Base-by-base conservation (phyloP, 1,140 invertebrate species). In the Drosophila athabasca region DNA sequence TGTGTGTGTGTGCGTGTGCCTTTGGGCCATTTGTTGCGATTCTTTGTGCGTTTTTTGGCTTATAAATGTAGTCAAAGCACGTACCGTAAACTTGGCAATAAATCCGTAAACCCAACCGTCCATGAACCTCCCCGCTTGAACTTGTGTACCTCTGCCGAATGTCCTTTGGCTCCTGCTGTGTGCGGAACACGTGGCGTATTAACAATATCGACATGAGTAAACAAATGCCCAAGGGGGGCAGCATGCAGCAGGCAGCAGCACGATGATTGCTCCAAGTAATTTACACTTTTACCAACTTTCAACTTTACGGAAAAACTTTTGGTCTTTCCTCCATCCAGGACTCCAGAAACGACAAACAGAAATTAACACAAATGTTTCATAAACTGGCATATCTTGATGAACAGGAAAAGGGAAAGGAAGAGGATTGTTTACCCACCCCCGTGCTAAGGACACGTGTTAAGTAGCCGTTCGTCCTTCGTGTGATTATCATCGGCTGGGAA, bases 311-410 rank as follows among this genome's bases (percentile, higher is more conserved):
- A 68, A 73, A 46, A 24, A 45, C 26, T 58, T 64, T 60, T 59
- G 54, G 41, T 62, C 29, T 54, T 11, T 49, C 46, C 24, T 9
- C 31, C 62, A 58, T 13, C 81, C 75, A 76, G 48, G 62, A 66
- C 61, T 78, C 31, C 17, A 19, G 41, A 39, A 65, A 55, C 53
- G 54, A 59, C 76, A 71, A 66, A 66, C 61, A 79, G 66, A 88
- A 88, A 88, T 88, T 89, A 88, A 89, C 83, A 89, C 83, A 89
- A 88, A 88, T 88, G 83, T 78, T 58, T 76, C 84, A 88, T 88
- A 89, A 88, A 67, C 67, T 79, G 79, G 62, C 68, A 68, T 83
- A 83, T 83, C 83, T 88, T 58, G 79, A 83, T 82, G 58, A 65
- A 68, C 59, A 46, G 50, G 39, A 65, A 68, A 69, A 39, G 51